Percentiles rank a stretch among this genome's conserved stretches.
phyloP scores from a whole-genome alignment of 2,888 invertebrate species.

The Ennomos erosarius region DNA sequence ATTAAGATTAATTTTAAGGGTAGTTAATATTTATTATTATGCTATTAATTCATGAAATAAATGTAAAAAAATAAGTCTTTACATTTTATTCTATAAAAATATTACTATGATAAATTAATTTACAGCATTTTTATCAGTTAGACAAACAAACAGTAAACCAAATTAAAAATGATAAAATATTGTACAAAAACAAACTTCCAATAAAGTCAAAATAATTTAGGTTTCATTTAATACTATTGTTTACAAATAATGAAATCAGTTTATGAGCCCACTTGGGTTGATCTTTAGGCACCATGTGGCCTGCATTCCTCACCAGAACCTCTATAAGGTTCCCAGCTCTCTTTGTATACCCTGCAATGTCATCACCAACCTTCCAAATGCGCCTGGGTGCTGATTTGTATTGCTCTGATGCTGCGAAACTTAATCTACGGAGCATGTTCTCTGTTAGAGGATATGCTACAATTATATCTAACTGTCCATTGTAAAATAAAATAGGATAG shows the following conservation, averaged over 20 bases:
- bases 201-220: too few relatives aligned
- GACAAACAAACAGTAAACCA: too few relatives aligned
- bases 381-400: constrained; percentile 87
- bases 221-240: constrained; percentile 41
- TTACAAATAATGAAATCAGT: constrained; percentile 83
- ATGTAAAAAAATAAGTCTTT: constrained; percentile 25
- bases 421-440: constrained; percentile 88
- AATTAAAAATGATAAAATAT: too few relatives aligned
- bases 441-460: constrained; percentile 85
- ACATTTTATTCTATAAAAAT: constrained; percentile 30
- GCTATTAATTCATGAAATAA: constrained; percentile 51
- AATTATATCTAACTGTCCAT: constrained; percentile 88
- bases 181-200: too few relatives aligned
- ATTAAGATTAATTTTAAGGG: constrained; percentile 13
- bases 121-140: too few relatives aligned
- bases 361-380: constrained; percentile 87
- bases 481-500: constrained; percentile 86
- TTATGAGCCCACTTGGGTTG: constrained; percentile 85
- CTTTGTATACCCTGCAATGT: constrained; percentile 91
- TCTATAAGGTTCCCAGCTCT: constrained; percentile 89
- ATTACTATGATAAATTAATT: constrained; percentile 6
- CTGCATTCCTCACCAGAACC: constrained; percentile 90
- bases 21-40: constrained; percentile 51
- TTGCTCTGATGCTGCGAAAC: constrained; percentile 86
- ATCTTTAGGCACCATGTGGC: constrained; percentile 89